Evolutionary conservation across 2,113 vertebrate genomes (phyloP), one percentile per base, ranked within the genome.

Genomic region (Xyliphius kryptos): DNA sequence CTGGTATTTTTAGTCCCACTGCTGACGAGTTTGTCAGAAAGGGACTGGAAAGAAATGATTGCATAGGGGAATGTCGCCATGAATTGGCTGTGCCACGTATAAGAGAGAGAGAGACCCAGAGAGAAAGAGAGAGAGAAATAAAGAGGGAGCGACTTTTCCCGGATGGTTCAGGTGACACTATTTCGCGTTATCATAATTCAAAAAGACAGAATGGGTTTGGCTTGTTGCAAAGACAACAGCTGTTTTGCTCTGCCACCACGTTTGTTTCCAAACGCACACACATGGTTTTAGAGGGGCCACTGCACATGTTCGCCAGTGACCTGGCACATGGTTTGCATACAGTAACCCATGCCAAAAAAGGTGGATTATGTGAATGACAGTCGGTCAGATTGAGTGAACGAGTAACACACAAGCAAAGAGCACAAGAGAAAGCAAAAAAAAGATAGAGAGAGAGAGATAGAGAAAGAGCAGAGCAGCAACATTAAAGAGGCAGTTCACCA

Each of bases 181-280:
- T 94, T 94, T 94, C 87, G 90, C 87, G 88, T 93, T 93, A 91
- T 89, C 89, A 90, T 96, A 97, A 97, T 96, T 92, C 89, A 88
- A 89, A 89, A 88, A 84, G 93, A 94, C 93, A 94, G 91, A 93
- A 92, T 91, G 94, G 89, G 91, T 94, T 95, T 95, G 91, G 91
- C 92, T 89, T 80, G 91, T 85, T 85, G 89, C 91, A 87, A 89
- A 92, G 61, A 95, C 91, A 96, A 91, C 92, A 97, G 92, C 92
- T 95, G 94, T 95, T 96, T 83, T 91, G 89, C 91, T 90, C 83
- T 85, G 89, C 88, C 89, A 73, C 93, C 89, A 92, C 92, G 91
- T 75, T 87, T 81, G 90, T 90, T 92, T 89, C 90, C 91, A 93
- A 89, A 56, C 49, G 66, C 44, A 49, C 88, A n/a, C 47, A 52